Evolutionary conservation across 2,113 vertebrate genomes (phyloP).

Genomic region (Halcyon senegalensis): DNA sequence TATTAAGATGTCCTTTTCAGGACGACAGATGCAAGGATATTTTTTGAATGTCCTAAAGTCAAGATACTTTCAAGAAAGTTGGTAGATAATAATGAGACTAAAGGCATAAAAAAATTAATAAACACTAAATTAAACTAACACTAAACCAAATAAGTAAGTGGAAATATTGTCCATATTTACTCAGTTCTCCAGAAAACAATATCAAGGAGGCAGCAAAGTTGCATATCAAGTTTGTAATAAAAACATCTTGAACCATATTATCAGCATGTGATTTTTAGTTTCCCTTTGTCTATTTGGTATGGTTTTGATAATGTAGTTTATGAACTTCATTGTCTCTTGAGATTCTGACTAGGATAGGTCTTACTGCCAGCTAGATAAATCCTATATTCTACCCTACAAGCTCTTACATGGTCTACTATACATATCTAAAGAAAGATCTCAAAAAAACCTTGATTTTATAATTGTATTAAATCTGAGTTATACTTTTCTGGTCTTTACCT

Average conservation of each 20-base stretch:
- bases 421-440: not conserved
- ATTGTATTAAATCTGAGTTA: not conserved
- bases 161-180: not conserved
- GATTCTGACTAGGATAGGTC: not conserved
- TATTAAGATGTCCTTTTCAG: not conserved
- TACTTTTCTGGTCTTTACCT: not conserved
- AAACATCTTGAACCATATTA: not conserved
- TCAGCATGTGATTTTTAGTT: not conserved
- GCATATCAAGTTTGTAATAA: not conserved
- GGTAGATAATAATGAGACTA: not conserved
- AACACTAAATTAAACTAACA: not conserved
- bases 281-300: not conserved
- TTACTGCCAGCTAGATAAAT: not conserved
- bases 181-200: not conserved
- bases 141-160: not conserved
- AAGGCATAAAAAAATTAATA: not conserved
- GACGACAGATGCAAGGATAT: not conserved
- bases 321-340: not conserved
- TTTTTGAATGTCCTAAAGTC: not conserved
- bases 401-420: not conserved
- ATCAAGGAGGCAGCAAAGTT: not conserved
- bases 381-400: not conserved
- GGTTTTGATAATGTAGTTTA: not conserved
- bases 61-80: not conserved
- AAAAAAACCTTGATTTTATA: fast-evolving